These are phyloP conservation scores for Palythoa grandiflora DNA, from an alignment of 92 coral and sea anemone genomes.

Conservation along the genomic window DNA sequence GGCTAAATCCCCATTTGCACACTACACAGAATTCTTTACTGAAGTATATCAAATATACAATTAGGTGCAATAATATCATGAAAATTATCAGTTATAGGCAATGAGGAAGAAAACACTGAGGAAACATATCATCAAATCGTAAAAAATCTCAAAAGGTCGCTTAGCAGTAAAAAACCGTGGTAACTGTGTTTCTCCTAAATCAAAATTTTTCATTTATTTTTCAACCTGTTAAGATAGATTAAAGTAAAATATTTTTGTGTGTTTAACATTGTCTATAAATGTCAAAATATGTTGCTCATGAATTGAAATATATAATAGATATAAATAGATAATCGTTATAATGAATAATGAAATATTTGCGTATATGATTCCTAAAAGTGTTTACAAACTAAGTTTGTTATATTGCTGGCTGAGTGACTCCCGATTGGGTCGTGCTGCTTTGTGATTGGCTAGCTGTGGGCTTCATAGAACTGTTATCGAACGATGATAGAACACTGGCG, in stretches of 20 bases:
- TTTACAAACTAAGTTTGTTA: neutral
- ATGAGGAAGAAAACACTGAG: no score
- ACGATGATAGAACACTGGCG: neutral
- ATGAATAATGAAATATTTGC: neutral
- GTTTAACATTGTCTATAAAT: neutral
- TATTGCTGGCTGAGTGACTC: neutral
- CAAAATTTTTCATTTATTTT: no score
- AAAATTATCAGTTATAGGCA: no score
- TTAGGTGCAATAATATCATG: no score
- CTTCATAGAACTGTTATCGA: neutral
- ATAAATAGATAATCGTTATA: neutral
- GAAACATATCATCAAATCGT: no score
- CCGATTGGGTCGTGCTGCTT: neutral
- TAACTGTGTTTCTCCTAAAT: no score
- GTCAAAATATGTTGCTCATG: neutral
- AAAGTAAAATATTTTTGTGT: neutral
- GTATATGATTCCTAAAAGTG: neutral
- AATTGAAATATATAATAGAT: neutral
- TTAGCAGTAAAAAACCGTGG: no score
- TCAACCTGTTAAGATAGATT: no score
- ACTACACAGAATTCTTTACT: no score
- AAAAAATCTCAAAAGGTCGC: no score
- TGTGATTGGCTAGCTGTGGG: neutral
- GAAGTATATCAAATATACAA: no score
- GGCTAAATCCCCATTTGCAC: no score